Evolutionary conservation across 2,888 invertebrate genomes (phyloP).

Genomic region (Cremastinae sp.): DNA sequence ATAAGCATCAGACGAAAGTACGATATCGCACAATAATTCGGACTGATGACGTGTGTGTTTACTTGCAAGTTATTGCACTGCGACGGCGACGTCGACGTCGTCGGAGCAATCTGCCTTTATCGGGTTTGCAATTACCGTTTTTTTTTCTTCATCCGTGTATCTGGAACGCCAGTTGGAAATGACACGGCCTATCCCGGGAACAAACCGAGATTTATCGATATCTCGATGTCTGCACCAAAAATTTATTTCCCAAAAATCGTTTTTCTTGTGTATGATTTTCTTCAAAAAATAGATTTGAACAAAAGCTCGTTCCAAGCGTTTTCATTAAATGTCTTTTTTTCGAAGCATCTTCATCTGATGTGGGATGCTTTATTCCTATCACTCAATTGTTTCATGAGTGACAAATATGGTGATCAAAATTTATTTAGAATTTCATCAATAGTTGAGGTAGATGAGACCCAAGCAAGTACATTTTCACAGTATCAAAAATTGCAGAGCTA

Average conservation of each 20-base stretch:
- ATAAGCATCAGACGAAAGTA: neutral
- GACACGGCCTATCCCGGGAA: constrained; percentile 37
- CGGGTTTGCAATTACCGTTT: constrained; percentile 56
- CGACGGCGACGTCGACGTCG: constrained; percentile 16
- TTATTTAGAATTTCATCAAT: too few species aligned
- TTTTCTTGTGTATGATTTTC: too few species aligned
- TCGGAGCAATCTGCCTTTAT: constrained; percentile 41
- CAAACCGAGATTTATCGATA: constrained; percentile 42
- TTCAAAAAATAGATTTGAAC: too few species aligned
- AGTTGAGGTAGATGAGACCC: too few species aligned
- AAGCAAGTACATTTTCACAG: too few species aligned
- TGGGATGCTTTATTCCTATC: too few species aligned
- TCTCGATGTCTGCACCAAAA: constrained; percentile 1
- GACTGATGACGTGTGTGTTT: constrained; percentile 17
- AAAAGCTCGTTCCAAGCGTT: too few species aligned
- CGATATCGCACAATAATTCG: constrained; percentile 39
- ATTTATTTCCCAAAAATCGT: constrained; percentile 35
- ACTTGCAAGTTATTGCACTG: constrained; percentile 13
- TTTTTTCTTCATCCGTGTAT: constrained; percentile 42
- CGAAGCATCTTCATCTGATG: too few species aligned
- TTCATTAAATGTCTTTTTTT: too few species aligned
- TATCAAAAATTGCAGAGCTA: too few species aligned
- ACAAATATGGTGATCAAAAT: too few species aligned
- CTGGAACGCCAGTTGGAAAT: constrained; percentile 50
- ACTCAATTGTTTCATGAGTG: too few species aligned